Evolutionary conservation across 2,888 invertebrate species (phyloP).

Genomic region (Platerodrilus igneus): DNA sequence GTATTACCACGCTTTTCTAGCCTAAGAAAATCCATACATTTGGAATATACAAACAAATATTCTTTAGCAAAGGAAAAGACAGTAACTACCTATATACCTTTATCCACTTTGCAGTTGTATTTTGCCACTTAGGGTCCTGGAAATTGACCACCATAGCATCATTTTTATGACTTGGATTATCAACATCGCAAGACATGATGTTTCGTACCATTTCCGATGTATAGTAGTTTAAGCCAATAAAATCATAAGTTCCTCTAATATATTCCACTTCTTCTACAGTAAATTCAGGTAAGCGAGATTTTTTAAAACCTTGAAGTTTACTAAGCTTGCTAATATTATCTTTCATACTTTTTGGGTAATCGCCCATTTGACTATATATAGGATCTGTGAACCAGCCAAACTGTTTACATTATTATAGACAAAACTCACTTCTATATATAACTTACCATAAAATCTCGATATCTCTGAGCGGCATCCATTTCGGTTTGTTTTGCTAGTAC

Average conservation of each 20-base stretch:
- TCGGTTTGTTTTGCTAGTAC: slow-evolving; percentile 48
- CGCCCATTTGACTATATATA: slow-evolving; percentile 58
- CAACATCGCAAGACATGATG: background rate
- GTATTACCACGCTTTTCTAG: too few relatives aligned
- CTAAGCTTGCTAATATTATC: slow-evolving; percentile 55
- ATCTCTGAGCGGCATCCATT: slow-evolving; percentile 49
- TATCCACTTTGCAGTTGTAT: background rate
- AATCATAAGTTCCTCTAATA: slow-evolving; percentile 63
- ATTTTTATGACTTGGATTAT: slow-evolving; percentile 5
- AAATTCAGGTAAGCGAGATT: slow-evolving; percentile 62
- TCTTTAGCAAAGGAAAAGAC: too few relatives aligned
- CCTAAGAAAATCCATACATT: too few relatives aligned
- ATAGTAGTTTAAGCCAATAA: slow-evolving; percentile 72
- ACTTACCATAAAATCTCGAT: slow-evolving; percentile 52
- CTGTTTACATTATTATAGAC: slow-evolving; percentile 37
- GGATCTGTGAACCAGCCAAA: slow-evolving; percentile 65
- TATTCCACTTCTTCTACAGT: slow-evolving; percentile 56
- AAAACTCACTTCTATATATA: slow-evolving; percentile 1
- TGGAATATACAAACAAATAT: too few relatives aligned
- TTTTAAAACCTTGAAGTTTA: slow-evolving; percentile 52
- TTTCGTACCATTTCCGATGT: slow-evolving; percentile 46
- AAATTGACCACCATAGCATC: background rate
- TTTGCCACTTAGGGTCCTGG: slow-evolving; percentile 6
- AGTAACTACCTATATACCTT: slow-evolving; percentile 8
- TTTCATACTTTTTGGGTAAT: slow-evolving; percentile 65